Percentiles rank a stretch among this genome's conserved stretches.
These are phyloP conservation scores for Cryptops parisi DNA, from an alignment of 2,888 invertebrate genomes.

Conservation along the genomic window DNA sequence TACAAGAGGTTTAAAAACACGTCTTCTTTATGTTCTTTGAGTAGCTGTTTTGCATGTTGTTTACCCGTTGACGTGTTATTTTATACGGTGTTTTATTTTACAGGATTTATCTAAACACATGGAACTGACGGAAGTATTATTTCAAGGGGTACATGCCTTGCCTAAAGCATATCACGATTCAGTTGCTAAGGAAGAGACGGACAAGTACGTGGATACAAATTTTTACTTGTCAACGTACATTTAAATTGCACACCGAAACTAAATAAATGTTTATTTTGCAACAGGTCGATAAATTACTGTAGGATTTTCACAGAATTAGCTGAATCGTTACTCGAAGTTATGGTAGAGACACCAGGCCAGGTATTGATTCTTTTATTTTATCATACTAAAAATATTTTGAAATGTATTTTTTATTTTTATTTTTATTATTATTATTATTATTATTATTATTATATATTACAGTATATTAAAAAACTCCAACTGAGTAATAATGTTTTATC, in stretches of 20 bases:
- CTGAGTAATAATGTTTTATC: no score
- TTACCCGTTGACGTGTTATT: no score
- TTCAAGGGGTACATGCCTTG: constrained; percentile 61
- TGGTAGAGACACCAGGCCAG: constrained; percentile 40
- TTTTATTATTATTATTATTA: no score
- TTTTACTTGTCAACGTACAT: constrained; percentile 7
- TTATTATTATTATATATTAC: no score
- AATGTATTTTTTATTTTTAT: background rate
- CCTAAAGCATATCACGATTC: constrained; percentile 78
- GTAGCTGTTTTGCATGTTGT: no score
- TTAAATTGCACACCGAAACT: background rate
- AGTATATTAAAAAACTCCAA: no score
- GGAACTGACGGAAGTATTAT: constrained; percentile 60
- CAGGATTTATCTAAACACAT: constrained; percentile 42
- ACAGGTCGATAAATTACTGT: constrained; percentile 73
- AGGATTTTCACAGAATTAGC: constrained; percentile 88
- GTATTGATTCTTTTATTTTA: constrained; percentile 7
- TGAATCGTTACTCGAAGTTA: constrained; percentile 75
- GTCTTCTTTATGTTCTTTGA: no score
- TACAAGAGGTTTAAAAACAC: no score
- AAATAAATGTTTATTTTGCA: constrained; percentile 7
- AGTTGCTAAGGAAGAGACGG: constrained; percentile 83
- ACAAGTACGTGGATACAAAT: no score
- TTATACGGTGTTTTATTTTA: no score
- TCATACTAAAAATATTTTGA: background rate